Evolutionary conservation across 30 jellyfish, hydroid and myxozoan genomes (phyloP).

Genomic region (Aurelia aurita): DNA sequence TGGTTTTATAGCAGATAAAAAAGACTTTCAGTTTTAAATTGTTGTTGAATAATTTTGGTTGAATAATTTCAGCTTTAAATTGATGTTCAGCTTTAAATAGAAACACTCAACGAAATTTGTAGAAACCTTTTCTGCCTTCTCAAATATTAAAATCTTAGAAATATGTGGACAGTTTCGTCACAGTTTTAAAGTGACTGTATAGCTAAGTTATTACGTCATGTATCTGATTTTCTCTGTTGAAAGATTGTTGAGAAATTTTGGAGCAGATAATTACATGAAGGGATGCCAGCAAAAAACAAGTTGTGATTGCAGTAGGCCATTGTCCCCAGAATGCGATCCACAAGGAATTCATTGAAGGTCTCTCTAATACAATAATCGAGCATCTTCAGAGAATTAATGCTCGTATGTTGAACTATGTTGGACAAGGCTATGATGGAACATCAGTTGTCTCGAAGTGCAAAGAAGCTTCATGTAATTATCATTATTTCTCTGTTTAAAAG

Average conservation of each 20-base stretch:
- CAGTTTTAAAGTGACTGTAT: too few relatives aligned
- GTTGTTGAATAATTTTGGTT: too few relatives aligned
- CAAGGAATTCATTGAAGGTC: constrained; percentile 49
- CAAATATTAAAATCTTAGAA: too few relatives aligned
- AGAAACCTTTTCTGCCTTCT: too few relatives aligned
- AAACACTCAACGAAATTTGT: too few relatives aligned
- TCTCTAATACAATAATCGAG: constrained; percentile 28
- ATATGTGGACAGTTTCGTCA: neutral
- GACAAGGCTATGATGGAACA: constrained; percentile 70
- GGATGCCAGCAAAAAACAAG: constrained; percentile 41
- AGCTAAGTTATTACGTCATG: too few relatives aligned
- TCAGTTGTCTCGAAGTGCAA: constrained; percentile 56
- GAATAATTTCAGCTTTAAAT: too few relatives aligned
- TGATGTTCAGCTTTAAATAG: too few relatives aligned
- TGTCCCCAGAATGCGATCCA: constrained; percentile 38
- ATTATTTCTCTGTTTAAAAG: constrained; percentile 33
- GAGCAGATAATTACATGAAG: constrained; percentile 48
- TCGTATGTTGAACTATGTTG: constrained; percentile 25
- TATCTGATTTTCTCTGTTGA: too few relatives aligned
- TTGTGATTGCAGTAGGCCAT: constrained; percentile 50
- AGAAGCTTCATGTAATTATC: constrained; percentile 18
- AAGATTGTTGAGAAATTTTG: too few relatives aligned
- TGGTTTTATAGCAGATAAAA: constrained; percentile 49
- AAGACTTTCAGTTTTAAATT: too few relatives aligned
- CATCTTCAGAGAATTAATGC: constrained; percentile 25